Conservation (phyloP, 1,140 invertebrate genomes). For the Cryptotermes secundus region DNA sequence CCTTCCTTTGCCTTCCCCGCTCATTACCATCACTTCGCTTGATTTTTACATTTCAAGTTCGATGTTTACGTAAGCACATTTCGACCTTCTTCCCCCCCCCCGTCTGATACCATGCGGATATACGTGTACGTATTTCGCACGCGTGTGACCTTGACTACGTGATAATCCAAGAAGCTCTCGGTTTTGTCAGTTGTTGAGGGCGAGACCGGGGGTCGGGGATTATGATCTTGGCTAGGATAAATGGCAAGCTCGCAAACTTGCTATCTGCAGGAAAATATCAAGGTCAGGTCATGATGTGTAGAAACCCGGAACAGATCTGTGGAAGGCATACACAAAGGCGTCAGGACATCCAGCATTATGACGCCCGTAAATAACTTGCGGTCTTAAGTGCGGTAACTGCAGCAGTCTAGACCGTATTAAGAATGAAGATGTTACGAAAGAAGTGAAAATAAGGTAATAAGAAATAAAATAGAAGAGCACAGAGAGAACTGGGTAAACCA, state of each 20-base stretch:
- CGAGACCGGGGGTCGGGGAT: background rate
- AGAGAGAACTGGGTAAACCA: too few species aligned
- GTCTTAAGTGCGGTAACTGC: too few species aligned
- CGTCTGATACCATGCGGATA: background rate
- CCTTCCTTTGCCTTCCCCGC: background rate
- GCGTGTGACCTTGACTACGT: background rate
- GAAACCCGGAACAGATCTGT: background rate
- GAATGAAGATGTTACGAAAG: too few species aligned
- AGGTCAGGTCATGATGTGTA: background rate
- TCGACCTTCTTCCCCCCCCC: background rate
- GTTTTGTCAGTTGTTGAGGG: background rate
- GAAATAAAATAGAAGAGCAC: too few species aligned
- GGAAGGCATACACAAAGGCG: background rate
- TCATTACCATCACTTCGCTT: background rate
- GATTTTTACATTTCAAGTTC: background rate
- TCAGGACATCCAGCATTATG: background rate
- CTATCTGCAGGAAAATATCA: background rate
- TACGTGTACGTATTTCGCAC: background rate
- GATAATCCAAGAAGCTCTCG: background rate
- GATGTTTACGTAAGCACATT: background rate
- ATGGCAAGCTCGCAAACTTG: background rate
- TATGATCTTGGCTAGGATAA: background rate
- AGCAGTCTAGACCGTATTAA: too few species aligned
- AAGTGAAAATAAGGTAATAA: too few species aligned
- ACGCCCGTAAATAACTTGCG: background rate